These are phyloP conservation scores for Syngnathus typhle DNA, from an alignment of 2,113 vertebrate species.

Conservation along the genomic window DNA sequence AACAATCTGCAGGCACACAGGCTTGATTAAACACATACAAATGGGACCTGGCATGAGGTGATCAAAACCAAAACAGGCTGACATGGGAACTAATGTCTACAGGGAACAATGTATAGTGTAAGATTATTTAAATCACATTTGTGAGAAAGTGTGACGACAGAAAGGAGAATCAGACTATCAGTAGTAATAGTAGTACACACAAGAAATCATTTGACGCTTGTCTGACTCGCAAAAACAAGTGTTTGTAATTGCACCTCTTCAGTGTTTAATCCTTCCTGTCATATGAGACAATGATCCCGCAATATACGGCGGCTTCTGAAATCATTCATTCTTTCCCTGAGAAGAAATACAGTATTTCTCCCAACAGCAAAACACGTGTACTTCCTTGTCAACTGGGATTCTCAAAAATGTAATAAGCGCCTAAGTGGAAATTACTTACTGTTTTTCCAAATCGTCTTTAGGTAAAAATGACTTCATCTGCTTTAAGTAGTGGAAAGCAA, in stretches of 20 bases:
- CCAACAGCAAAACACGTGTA: conserved; percentile 37
- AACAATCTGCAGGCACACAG: conserved; percentile 38
- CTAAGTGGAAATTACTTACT: conserved; percentile 39
- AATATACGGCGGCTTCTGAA: conserved; percentile 1
- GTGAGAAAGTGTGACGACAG: neutral
- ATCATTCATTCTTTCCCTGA: conserved; percentile 15
- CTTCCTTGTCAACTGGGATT: conserved; percentile 51
- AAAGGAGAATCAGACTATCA: neutral
- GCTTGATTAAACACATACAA: conserved; percentile 41
- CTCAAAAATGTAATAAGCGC: conserved; percentile 40
- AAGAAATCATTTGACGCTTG: neutral
- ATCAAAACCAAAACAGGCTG: conserved; percentile 24
- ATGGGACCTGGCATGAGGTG: conserved; percentile 24
- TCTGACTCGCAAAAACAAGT: neutral
- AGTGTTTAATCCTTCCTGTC: conserved; percentile 8
- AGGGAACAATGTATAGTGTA: neutral
- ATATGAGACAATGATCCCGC: neutral
- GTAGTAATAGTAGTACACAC: neutral
- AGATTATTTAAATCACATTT: neutral
- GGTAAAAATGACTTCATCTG: conserved; percentile 26
- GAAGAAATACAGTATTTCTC: conserved; percentile 27
- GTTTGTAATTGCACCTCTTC: conserved; percentile 4
- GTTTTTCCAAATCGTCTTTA: conserved; percentile 39
- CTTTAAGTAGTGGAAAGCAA: conserved; percentile 4
- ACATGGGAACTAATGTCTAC: conserved; percentile 8